Evolutionary conservation across 2,113 vertebrate species (phyloP).

Genomic region (Fregetta grallaria): DNA sequence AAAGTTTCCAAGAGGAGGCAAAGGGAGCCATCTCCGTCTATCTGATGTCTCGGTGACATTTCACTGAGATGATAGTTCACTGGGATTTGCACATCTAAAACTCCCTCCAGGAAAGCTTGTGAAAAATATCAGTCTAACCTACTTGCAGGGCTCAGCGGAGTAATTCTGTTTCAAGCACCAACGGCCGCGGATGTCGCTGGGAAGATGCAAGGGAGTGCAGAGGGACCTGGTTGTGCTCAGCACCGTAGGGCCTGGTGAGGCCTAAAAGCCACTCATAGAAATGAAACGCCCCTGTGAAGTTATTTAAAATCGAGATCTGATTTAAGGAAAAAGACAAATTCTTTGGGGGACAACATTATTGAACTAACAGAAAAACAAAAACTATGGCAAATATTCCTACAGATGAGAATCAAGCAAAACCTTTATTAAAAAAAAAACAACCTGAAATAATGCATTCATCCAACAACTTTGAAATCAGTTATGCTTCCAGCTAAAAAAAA

Average conservation of each 20-base stretch:
- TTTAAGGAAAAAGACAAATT: neutral
- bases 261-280: neutral
- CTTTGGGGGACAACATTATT: neutral
- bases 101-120: neutral
- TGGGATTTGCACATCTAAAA: conserved; percentile 51
- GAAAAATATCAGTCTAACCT: neutral
- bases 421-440: neutral
- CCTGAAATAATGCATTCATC: neutral
- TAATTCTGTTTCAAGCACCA: neutral
- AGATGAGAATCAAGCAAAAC: neutral
- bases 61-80: neutral
- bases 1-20: conserved; percentile 6
- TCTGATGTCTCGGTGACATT: neutral
- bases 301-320: neutral
- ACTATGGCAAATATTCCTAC: neutral
- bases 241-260: neutral
- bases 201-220: neutral
- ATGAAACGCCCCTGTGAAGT: neutral
- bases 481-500: neutral
- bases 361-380: neutral
- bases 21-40: neutral
- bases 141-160: neutral
- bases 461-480: neutral
- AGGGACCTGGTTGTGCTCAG: neutral
- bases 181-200: rapidly evolving